Base-by-base conservation (phyloP, 1,140 invertebrate species). In the Cardiocondyla obscurior region DNA sequence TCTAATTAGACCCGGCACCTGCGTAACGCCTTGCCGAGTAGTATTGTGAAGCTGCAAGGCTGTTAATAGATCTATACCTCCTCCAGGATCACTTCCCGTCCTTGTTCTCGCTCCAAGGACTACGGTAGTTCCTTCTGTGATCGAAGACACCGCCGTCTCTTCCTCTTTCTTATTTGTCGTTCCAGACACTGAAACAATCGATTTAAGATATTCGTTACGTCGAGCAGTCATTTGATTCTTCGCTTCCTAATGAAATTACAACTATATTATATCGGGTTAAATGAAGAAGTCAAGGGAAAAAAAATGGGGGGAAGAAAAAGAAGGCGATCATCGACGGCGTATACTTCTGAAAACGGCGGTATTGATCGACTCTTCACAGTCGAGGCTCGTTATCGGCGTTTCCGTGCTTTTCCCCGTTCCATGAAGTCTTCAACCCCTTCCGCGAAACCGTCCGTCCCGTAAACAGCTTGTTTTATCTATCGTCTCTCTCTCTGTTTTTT, bases 11-110 rank as follows among this genome's bases (percentile, higher is more conserved):
- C 95, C 95, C 42, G 94, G 94, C 22, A 95, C 95, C 86, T 95
- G 92, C 60, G 93, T 94, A 79, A 96, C 93, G 55, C 95, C 95
- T 85, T 92, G 92, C 81, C 94, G 93, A 83, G 94, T 95, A 53
- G 94, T 95, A 90, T 95, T 96, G 93, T 95, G 94, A 84, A 96
- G 91, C 90, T 95, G 94, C 82, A 96, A 92, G 67, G 94, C 94
- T 86, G 95, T 95, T 88, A 96, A 93, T 76, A 96, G 93, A 89
- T 96, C 95, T 93, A 96, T 94, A 87, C 92, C 89, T 86, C 90
- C 92, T 73, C 89, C 91, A 64, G 91, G 87, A 86, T 94, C 93
- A 72, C 76, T 87, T 39, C 86, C 89, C 90, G 88, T 87, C 79
- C 85, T 90, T 82, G 86, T 88, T 86, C 83, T 92, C 60, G 87